Percentiles rank a stretch among this genome's conserved stretches.
Evolutionary conservation across 2,797 vertebrate genomes (phyloP).

Genomic region (Macrochelys suwanniensis): DNA sequence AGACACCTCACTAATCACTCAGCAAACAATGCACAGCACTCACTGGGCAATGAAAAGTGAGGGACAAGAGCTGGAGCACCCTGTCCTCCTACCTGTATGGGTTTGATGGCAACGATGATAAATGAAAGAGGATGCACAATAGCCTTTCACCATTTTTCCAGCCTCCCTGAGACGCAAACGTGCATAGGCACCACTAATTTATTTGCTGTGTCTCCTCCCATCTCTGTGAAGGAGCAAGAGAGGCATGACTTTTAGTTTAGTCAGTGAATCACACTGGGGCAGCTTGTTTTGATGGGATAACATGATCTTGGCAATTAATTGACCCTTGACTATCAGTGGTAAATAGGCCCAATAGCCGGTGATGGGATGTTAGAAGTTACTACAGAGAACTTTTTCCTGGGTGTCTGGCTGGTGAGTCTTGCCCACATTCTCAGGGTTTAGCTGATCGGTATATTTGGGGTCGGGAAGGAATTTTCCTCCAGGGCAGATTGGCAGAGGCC

Average conservation of each 20-base stretch:
- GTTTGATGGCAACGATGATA: conserved; percentile 35
- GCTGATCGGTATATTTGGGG: no score
- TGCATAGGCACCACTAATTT: neutral
- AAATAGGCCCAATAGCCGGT: no score
- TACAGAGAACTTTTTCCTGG: no score
- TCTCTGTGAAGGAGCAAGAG: neutral
- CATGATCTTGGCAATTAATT: no score
- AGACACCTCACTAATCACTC: conserved; percentile 71
- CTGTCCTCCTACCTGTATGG: neutral
- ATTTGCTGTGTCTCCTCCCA: conserved; percentile 14
- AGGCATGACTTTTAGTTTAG: neutral
- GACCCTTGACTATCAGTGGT: no score
- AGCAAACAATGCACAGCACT: conserved; percentile 63
- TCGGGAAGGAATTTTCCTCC: no score
- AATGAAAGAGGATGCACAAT: conserved; percentile 24
- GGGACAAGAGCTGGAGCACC: neutral
- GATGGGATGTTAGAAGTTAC: no score
- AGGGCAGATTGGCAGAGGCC: no score
- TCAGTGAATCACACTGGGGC: neutral
- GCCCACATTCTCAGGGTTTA: no score
- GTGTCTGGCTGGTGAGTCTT: no score
- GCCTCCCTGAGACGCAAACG: neutral
- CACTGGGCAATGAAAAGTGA: conserved; percentile 24
- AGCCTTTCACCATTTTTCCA: neutral
- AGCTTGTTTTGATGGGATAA: neutral